Base-by-base conservation (phyloP, 2,113 vertebrate species). In the Dendrocopos noguchii region DNA sequence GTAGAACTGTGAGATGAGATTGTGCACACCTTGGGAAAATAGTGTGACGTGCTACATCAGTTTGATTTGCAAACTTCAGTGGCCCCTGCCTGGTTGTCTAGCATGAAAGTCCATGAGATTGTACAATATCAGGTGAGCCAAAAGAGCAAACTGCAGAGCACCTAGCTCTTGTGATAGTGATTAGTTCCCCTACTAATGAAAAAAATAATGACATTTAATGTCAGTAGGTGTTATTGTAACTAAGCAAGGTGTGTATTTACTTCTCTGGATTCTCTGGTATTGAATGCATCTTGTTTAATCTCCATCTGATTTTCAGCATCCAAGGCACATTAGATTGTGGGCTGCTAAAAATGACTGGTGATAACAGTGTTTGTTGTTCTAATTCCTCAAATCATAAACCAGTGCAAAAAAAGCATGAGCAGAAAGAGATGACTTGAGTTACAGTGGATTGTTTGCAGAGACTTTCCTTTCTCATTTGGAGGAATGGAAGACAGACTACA, bases 191-290 rank as follows among this genome's bases (percentile, higher is more conserved):
- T n/a, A 47, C 55, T 82, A 36, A 16, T 34, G 50, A 87, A 82
- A 87, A 63, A 2, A 10, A 4, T 47, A 47, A 22, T 28, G 70
- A 39, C 22, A 31, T 50, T 91, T 91, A 90, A n/a, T 67, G 52
- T 28, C 75, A 90, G 42, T 56, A 80, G 46, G 82, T 89, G 60
- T 80, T 82, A 46, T 73, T 84, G 93, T 91, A 87, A 82, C 71
- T 24, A 33, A 76, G 15, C 0, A 3, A 89, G 86, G 19, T 29
- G 17, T 27, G 4, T 84, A 28, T 70, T 93, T 87, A 67, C 87
- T 85, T 71, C 39, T 16, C n/a, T 67, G 36, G 56, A 31, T 60
- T 82, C 60, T 64, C 10, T 19, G 66, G 31, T 87, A 39, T 36
- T 0, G 0, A 68, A 87, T 15, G 15, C 39, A 76, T 16, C 5